Conservation (phyloP, 2,888 invertebrate genomes). For the Linyphia triangularis region DNA sequence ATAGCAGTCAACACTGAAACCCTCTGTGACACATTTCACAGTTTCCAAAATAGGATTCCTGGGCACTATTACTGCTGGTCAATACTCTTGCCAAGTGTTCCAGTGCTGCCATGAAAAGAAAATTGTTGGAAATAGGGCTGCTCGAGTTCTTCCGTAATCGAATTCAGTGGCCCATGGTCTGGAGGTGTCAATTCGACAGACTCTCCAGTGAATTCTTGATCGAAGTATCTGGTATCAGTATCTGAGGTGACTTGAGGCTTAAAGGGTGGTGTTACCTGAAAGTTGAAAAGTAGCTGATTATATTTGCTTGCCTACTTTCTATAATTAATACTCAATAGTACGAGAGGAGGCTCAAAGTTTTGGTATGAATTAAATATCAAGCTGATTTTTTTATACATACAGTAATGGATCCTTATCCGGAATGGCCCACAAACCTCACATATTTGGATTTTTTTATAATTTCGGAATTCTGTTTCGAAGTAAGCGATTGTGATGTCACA, state of each 20-base stretch:
- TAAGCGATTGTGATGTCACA: too few species aligned
- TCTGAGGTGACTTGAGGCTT: slow-evolving; percentile 96
- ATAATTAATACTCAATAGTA: too few species aligned
- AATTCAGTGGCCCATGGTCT: slow-evolving; percentile 84
- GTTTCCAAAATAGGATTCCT: neutral
- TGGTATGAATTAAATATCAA: too few species aligned
- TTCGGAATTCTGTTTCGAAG: too few species aligned
- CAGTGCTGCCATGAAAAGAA: slow-evolving; percentile 83
- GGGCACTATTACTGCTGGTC: slow-evolving; percentile 64
- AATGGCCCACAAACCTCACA: too few species aligned
- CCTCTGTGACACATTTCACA: neutral
- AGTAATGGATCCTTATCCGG: too few species aligned
- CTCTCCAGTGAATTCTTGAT: slow-evolving; percentile 98
- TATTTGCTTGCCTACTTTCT: too few species aligned
- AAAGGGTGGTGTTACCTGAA: slow-evolving; percentile 93
- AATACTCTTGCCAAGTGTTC: slow-evolving; percentile 76
- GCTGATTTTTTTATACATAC: neutral
- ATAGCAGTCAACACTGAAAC: neutral
- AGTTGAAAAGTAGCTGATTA: too few species aligned
- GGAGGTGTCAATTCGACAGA: slow-evolving; percentile 97
- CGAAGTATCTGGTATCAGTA: slow-evolving; percentile 98
- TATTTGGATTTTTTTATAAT: too few species aligned
- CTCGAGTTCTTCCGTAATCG: slow-evolving; percentile 84
- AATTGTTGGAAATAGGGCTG: slow-evolving; percentile 88
- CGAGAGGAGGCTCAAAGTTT: too few species aligned